phyloP scores from a whole-genome alignment of 1,140 invertebrate genomes.

The Drosophila parabipectinata region DNA sequence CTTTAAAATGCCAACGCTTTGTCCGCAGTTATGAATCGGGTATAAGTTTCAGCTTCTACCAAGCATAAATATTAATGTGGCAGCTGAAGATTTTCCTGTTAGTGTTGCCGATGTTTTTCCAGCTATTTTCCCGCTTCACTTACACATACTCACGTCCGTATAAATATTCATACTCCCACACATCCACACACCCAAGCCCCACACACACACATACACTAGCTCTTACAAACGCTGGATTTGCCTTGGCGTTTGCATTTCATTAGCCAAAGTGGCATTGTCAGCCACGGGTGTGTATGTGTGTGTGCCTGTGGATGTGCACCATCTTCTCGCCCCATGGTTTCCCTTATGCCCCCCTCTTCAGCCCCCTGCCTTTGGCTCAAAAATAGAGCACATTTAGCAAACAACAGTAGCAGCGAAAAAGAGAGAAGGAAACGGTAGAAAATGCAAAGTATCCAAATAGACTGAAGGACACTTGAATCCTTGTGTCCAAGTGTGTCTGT shows the following conservation, averaged over 20 bases:
- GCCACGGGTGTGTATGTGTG: conserved; percentile 14
- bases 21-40: conserved; percentile 26
- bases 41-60: conserved; percentile 28
- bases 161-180: conserved; percentile 64
- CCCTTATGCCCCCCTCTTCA: neutral
- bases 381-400: conserved; percentile 79
- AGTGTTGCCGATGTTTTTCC: conserved; percentile 45
- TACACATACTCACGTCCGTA: conserved; percentile 25
- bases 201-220: conserved; percentile 3
- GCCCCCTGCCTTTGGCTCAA: conserved; percentile 40
- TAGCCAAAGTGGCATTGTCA: conserved; percentile 79
- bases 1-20: conserved; percentile 17
- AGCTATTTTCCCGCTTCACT: conserved; percentile 39
- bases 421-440: conserved; percentile 44
- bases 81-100: conserved; percentile 53
- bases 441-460: conserved; percentile 82
- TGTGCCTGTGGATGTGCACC: neutral
- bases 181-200: neutral
- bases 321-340: neutral
- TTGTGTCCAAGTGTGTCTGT: conserved; percentile 76
- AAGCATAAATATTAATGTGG: conserved; percentile 76
- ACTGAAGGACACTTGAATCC: conserved; percentile 78
- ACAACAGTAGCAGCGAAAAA: conserved; percentile 29
- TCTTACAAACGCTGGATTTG: conserved; percentile 30
- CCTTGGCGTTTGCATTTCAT: conserved; percentile 79